Conservation (phyloP, 1,140 invertebrate species). For the Pogonognathellus flavescens region DNA sequence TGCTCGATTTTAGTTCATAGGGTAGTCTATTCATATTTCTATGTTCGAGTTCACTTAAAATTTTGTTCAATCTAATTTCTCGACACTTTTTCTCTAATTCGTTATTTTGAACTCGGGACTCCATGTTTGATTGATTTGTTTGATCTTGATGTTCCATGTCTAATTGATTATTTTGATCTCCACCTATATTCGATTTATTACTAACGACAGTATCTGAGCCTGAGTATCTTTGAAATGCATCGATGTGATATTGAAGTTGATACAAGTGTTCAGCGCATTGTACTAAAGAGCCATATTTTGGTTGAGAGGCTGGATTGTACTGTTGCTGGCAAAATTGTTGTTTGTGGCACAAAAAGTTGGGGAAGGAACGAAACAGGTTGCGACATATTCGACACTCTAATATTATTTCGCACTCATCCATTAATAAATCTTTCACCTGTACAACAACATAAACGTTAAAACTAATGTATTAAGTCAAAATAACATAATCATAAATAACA, state of each 20-base stretch:
- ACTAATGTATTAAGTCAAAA: not conserved
- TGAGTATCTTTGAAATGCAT: conserved; percentile 18
- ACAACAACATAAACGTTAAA: conserved; percentile 66
- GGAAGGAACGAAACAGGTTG: conserved; percentile 85
- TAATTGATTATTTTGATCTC: not conserved
- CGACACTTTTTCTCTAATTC: not conserved
- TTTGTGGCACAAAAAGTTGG: conserved; percentile 88
- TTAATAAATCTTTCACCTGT: conserved; percentile 79
- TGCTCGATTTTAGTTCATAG: not conserved
- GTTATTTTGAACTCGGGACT: not conserved
- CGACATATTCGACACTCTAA: conserved; percentile 87
- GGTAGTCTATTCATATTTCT: not conserved
- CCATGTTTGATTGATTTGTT: not conserved
- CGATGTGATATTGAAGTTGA: conserved; percentile 55
- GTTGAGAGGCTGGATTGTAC: conserved; percentile 49
- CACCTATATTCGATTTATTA: not conserved
- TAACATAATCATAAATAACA: no score
- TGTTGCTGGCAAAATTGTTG: conserved; percentile 77
- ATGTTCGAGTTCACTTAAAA: not conserved
- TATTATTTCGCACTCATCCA: conserved; percentile 85
- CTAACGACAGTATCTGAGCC: not conserved
- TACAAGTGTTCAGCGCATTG: conserved; percentile 16
- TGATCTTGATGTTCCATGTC: not conserved
- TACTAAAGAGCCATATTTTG: conserved; percentile 39
- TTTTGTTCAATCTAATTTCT: no score